A percentile compares a stretch with the other conserved stretches of the same genome.
Evolutionary conservation across 2,888 invertebrate species (phyloP).

Genomic region (Nemoura dubitans): DNA sequence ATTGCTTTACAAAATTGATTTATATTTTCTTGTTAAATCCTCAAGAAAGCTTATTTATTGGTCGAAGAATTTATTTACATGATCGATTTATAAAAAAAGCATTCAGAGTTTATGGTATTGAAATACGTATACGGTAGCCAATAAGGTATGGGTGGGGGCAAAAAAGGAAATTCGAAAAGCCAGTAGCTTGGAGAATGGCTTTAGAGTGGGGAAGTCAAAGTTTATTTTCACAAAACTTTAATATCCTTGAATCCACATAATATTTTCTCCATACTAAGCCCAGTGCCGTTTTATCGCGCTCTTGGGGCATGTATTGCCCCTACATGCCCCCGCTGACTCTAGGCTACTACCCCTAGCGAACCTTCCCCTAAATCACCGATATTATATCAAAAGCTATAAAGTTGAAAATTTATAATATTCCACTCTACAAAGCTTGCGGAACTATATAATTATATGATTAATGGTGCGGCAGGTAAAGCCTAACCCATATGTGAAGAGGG

Average conservation of each 20-base stretch:
- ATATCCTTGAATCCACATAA: slow-evolving; percentile 38
- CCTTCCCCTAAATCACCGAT: background rate
- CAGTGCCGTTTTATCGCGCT: slow-evolving; percentile 18
- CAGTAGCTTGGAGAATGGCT: background rate
- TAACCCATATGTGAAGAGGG: background rate
- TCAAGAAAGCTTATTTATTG: background rate
- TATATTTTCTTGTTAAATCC: background rate
- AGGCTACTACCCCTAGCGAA: background rate
- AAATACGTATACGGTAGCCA: background rate
- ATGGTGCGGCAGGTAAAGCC: background rate
- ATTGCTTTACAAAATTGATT: background rate
- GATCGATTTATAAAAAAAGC: background rate
- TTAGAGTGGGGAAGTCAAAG: background rate
- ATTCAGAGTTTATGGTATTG: background rate
- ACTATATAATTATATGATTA: slow-evolving; percentile 29
- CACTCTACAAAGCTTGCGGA: background rate
- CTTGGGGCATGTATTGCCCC: slow-evolving; percentile 21
- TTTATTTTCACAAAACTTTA: background rate
- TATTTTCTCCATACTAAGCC: slow-evolving; percentile 37
- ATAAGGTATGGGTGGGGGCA: background rate
- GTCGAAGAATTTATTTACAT: background rate
- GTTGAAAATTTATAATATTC: slow-evolving; percentile 16
- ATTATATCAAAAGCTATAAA: slow-evolving; percentile 20
- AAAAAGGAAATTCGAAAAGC: background rate
- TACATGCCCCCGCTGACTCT: background rate